These are phyloP conservation scores for Steinernema feltiae DNA, from an alignment of 1,140 invertebrate genomes.

Conservation along the genomic window DNA sequence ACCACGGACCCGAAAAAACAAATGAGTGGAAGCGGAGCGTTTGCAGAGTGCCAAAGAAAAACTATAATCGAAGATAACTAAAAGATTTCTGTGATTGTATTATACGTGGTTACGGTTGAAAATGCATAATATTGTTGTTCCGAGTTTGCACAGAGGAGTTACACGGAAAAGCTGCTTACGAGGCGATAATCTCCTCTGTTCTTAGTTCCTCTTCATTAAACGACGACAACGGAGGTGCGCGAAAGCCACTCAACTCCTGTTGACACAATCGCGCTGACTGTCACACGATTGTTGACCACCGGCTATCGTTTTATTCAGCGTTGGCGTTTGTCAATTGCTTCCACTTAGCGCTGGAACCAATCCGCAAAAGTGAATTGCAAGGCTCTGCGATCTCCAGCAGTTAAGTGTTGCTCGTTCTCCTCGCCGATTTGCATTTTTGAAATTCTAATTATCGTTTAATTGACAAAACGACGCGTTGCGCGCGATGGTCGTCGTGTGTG, in stretches of 20 bases:
- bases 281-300: not conserved
- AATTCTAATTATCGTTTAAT: not conserved
- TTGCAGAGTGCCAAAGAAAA: constrained; percentile 10
- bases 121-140: constrained; percentile 9
- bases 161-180: not conserved
- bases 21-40: not conserved
- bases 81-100: not conserved
- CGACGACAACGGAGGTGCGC: not conserved
- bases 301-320: not conserved
- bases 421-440: not conserved
- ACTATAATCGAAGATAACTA: not conserved
- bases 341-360: not conserved
- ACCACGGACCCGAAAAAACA: constrained; percentile 65
- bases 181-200: not conserved
- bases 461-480: not conserved
- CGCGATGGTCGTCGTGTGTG: not conserved
- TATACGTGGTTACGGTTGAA: constrained; percentile 8
- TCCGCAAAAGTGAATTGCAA: too few species aligned
- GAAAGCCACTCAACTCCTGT: not conserved
- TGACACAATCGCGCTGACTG: not conserved
- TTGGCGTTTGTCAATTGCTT: not conserved
- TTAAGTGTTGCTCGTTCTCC: not conserved
- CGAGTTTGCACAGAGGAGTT: too few species aligned
- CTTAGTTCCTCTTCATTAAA: not conserved
- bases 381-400: not conserved